Evolutionary conservation across 1,140 invertebrate genomes (phyloP).

Genomic region (Formica selysi): DNA sequence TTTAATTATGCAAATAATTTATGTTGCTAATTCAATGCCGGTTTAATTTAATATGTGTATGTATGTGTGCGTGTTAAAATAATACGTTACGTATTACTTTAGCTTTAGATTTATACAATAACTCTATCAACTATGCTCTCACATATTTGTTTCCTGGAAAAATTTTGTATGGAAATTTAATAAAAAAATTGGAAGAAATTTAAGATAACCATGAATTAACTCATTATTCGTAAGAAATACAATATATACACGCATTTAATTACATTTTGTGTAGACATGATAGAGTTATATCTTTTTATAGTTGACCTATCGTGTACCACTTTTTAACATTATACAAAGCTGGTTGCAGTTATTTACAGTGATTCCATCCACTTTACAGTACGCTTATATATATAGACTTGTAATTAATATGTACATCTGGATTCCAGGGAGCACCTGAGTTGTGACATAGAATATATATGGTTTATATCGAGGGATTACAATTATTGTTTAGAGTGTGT

Average conservation of each 20-base stretch:
- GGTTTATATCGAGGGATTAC: background rate
- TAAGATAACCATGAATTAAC: background rate
- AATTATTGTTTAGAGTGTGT: background rate
- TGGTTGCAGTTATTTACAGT: slow-evolving; percentile 47
- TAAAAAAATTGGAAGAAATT: background rate
- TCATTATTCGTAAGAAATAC: background rate
- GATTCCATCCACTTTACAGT: slow-evolving; percentile 61
- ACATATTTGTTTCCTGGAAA: background rate
- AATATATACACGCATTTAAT: background rate
- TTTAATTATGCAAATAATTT: slow-evolving; percentile 22
- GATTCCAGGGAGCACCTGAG: slow-evolving; percentile 45
- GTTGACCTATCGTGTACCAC: slow-evolving; percentile 45
- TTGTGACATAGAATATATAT: slow-evolving; percentile 30
- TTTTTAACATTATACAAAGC: slow-evolving; percentile 44
- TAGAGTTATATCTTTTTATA: background rate
- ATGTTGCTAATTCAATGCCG: background rate
- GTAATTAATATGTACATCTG: slow-evolving; percentile 64
- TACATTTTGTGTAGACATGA: background rate
- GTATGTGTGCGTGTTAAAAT: background rate
- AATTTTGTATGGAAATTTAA: background rate
- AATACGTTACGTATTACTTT: background rate
- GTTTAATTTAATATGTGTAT: background rate
- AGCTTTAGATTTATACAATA: slow-evolving; percentile 3
- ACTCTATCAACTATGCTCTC: background rate
- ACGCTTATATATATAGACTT: slow-evolving; percentile 9